phyloP scores from a whole-genome alignment of 2,888 invertebrate genomes.

The Cheilosia vernalis region DNA sequence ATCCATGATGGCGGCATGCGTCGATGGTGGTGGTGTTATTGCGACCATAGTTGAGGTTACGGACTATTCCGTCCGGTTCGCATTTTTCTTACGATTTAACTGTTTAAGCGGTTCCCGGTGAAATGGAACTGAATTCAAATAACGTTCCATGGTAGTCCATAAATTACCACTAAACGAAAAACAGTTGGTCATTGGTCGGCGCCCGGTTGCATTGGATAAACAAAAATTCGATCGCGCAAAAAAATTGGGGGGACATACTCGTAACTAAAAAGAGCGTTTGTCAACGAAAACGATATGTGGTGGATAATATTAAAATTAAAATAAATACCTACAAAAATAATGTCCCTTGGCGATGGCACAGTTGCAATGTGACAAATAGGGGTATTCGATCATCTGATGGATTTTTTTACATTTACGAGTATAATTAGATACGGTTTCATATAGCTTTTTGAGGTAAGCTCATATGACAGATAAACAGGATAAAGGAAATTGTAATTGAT shows the following conservation, averaged over 20 bases:
- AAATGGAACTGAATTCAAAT: slow-evolving; percentile 49
- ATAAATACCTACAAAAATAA: neutral
- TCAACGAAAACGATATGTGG: slow-evolving; percentile 14
- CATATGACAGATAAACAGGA: too few species aligned
- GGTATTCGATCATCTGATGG: neutral
- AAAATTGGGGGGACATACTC: neutral
- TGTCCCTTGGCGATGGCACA: too few species aligned
- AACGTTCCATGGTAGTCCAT: slow-evolving; percentile 47
- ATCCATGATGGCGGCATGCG: slow-evolving; percentile 57
- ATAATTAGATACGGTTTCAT: too few species aligned
- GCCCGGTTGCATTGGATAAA: slow-evolving; percentile 22
- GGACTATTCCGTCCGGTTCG: slow-evolving; percentile 43
- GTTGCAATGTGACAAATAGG: slow-evolving; percentile 30
- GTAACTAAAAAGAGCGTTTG: neutral
- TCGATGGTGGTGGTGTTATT: slow-evolving; percentile 61
- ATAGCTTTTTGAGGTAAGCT: too few species aligned
- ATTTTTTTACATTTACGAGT: too few species aligned
- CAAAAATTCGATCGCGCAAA: slow-evolving; percentile 4
- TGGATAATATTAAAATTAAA: neutral
- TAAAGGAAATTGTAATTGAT: too few species aligned
- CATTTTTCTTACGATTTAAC: slow-evolving; percentile 30
- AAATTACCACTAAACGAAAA: slow-evolving; percentile 66
- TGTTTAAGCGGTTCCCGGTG: neutral
- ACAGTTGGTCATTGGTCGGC: slow-evolving; percentile 58
- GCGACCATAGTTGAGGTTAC: slow-evolving; percentile 47